These are phyloP conservation scores for Edolisoma coerulescens DNA, from an alignment of 2,113 vertebrate species.

Conservation along the genomic window DNA sequence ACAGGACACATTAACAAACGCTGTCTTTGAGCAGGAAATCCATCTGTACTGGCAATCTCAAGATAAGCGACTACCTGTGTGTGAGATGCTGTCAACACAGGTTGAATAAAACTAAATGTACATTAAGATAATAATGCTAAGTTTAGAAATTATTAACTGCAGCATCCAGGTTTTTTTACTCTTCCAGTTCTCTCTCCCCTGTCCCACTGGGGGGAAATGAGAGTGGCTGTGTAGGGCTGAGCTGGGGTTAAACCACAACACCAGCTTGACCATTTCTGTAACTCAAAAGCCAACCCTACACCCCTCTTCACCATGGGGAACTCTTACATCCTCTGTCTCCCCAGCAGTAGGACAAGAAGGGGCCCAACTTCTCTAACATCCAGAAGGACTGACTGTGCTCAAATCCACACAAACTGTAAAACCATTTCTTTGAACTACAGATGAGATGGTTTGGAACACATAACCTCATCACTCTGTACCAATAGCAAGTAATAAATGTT, in stretches of 20 bases:
- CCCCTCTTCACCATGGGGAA: neutral
- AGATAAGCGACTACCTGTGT: neutral
- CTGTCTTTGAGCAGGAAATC: neutral
- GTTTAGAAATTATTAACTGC: neutral
- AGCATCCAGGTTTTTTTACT: neutral
- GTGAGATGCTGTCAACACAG: neutral
- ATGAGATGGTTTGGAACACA: neutral
- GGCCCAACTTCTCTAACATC: neutral
- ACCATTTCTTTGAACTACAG: neutral
- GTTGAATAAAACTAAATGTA: neutral
- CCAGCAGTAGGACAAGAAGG: neutral
- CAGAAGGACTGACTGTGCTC: neutral
- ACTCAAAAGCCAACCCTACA: neutral
- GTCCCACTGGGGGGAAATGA: too few relatives aligned
- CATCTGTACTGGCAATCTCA: neutral
- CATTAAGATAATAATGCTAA: neutral
- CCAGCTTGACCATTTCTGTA: neutral
- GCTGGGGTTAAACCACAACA: neutral
- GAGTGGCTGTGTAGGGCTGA: neutral
- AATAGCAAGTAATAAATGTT: neutral
- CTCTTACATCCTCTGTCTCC: neutral
- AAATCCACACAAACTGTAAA: neutral
- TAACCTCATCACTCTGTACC: neutral
- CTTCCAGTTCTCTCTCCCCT: neutral
- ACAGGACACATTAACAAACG: neutral